phyloP scores from a whole-genome alignment of 2,797 vertebrate genomes.

The Gouania willdenowi region DNA sequence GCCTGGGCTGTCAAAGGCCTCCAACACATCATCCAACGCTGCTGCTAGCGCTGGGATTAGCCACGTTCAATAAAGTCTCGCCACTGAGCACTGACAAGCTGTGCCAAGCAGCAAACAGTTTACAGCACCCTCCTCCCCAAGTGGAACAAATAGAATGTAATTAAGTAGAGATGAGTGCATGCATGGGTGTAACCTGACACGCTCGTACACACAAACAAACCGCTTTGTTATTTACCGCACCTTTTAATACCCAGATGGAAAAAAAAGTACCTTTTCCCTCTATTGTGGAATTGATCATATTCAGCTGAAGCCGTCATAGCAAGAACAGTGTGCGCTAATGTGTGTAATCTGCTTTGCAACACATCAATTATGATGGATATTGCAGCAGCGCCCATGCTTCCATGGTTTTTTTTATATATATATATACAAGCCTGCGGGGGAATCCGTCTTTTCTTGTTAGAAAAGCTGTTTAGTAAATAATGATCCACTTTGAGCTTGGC shows the following conservation, averaged over 20 bases:
- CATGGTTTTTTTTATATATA: conserved; percentile 67
- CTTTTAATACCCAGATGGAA: conserved; percentile 72
- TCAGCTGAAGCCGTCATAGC: conserved; percentile 82
- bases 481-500: conserved; percentile 71
- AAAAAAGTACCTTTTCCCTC: too few species aligned
- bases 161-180: conserved; percentile 54
- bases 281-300: conserved; percentile 84
- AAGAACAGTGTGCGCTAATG: conserved; percentile 82
- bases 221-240: conserved; percentile 60
- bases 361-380: conserved; percentile 86
- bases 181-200: conserved; percentile 17
- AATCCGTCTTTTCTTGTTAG: conserved; percentile 82
- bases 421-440: conserved; percentile 70
- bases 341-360: conserved; percentile 88
- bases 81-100: conserved; percentile 42
- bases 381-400: conserved; percentile 69
- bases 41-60: conserved; percentile 67
- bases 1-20: conserved; percentile 69
- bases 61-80: conserved; percentile 64
- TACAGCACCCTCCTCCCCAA: conserved; percentile 71
- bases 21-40: conserved; percentile 55
- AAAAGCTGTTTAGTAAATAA: conserved; percentile 85
- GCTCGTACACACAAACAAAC: conserved; percentile 15
- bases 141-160: conserved; percentile 70
- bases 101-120: conserved; percentile 67